Evolutionary conservation across 2,797 vertebrate species (phyloP).

Genomic region (Tarsius wallacei): DNA sequence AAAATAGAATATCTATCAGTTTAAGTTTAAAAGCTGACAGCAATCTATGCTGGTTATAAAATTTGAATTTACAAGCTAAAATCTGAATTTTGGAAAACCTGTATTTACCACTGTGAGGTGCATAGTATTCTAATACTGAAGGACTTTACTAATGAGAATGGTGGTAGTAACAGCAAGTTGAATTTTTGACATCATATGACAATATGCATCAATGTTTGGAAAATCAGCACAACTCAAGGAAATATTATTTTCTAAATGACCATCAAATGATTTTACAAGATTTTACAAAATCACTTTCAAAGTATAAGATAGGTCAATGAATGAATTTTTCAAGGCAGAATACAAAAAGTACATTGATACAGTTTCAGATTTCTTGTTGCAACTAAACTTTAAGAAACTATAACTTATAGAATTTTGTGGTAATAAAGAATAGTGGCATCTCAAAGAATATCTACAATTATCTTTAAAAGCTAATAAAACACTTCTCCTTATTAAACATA

Average conservation of each 20-base stretch:
- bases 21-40: neutral
- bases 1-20: neutral
- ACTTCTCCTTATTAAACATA: neutral
- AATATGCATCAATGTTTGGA: neutral
- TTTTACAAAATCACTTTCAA: neutral
- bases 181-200: neutral
- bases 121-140: neutral
- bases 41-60: neutral
- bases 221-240: no score
- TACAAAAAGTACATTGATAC: neutral
- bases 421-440: neutral
- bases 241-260: neutral
- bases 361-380: neutral
- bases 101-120: neutral
- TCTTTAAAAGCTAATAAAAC: constrained; percentile 38
- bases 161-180: neutral
- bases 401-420: neutral
- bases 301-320: neutral
- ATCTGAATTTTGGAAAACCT: neutral
- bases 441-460: neutral
- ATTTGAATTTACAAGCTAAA: neutral
- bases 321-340: neutral
- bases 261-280: neutral
- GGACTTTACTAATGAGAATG: neutral
- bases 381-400: neutral